Evolutionary conservation across 2,797 vertebrate species (phyloP).

Genomic region (Pelobates cultripes): DNA sequence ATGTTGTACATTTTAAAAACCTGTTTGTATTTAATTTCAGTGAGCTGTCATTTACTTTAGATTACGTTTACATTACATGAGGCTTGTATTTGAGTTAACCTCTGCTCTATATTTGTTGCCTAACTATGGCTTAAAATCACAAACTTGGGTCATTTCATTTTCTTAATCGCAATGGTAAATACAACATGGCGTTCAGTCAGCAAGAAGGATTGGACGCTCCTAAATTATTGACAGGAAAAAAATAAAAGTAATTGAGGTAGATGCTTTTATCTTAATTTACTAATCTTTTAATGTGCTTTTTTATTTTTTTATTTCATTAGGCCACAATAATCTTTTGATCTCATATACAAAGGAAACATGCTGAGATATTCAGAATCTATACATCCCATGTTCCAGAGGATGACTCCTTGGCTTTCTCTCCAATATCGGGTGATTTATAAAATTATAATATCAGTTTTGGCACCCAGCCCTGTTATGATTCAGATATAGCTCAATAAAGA

Average conservation of each 20-base stretch:
- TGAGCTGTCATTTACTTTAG: no score
- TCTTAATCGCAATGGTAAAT: slow-evolving; percentile 73
- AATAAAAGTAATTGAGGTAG: slow-evolving; percentile 72
- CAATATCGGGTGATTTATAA: no score
- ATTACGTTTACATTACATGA: no score
- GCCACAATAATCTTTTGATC: slow-evolving; percentile 37
- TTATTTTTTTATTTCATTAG: slow-evolving; percentile 27
- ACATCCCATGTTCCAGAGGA: slow-evolving; percentile 9
- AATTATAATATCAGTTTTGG: no score
- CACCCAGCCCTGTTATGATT: no score
- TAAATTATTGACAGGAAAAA: slow-evolving; percentile 73
- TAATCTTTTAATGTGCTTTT: slow-evolving; percentile 72
- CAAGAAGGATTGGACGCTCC: slow-evolving; percentile 60
- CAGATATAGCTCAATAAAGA: no score
- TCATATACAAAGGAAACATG: slow-evolving; percentile 48
- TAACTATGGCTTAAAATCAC: slow-evolving; percentile 25
- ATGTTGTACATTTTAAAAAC: no score
- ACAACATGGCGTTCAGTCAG: slow-evolving; percentile 70
- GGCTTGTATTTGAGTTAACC: no score
- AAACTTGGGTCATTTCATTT: slow-evolving; percentile 67
- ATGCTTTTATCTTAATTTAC: slow-evolving; percentile 91
- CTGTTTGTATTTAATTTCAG: no score
- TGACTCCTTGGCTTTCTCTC: not conserved
- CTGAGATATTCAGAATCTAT: slow-evolving; percentile 66
- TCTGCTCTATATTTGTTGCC: no score